Percentiles rank a stretch among this genome's conserved stretches.
Evolutionary conservation across 2,888 invertebrate species (phyloP).

Genomic region (Caenorhabditis sulstoni): DNA sequence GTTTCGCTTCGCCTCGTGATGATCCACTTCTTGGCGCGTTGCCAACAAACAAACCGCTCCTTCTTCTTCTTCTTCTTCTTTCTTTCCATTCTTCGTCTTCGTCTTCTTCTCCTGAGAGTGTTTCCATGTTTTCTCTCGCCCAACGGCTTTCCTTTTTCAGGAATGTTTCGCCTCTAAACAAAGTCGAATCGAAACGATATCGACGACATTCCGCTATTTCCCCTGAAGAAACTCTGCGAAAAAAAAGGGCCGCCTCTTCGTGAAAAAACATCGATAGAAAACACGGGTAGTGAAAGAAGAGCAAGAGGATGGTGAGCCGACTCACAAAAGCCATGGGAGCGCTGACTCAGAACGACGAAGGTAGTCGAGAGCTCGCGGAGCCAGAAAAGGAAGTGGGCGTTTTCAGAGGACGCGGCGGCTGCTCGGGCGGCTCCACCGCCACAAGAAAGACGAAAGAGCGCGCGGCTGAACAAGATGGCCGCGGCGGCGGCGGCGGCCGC

Average conservation of each 20-base stretch:
- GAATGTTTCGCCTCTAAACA: constrained; percentile 36
- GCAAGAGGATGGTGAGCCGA: constrained; percentile 54
- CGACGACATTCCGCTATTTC: no score
- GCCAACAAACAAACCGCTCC: constrained; percentile 58
- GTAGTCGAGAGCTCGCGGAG: constrained; percentile 5
- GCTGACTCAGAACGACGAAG: constrained; percentile 48
- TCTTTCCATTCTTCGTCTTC: constrained; percentile 1
- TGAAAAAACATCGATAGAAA: no score
- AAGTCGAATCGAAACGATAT: constrained; percentile 7
- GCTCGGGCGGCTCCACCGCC: neutral
- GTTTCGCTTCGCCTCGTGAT: constrained; percentile 41
- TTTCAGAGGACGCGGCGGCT: neutral
- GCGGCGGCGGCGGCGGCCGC: no score
- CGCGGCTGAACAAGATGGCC: constrained; percentile 34
- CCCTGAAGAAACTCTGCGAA: no score
- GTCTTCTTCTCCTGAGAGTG: neutral
- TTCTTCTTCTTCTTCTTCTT: constrained; percentile 22
- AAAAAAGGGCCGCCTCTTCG: no score
- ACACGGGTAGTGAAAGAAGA: neutral
- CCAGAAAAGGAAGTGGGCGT: no score
- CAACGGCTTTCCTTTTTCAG: constrained; percentile 22
- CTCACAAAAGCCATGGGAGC: constrained; percentile 60
- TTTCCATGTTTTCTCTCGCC: constrained; percentile 2
- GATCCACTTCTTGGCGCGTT: constrained; percentile 58
- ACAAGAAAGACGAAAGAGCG: constrained; percentile 53